Evolutionary conservation across 2,113 vertebrate genomes (phyloP), one percentile per base, ranked within the genome.

Genomic region (Columba livia): DNA sequence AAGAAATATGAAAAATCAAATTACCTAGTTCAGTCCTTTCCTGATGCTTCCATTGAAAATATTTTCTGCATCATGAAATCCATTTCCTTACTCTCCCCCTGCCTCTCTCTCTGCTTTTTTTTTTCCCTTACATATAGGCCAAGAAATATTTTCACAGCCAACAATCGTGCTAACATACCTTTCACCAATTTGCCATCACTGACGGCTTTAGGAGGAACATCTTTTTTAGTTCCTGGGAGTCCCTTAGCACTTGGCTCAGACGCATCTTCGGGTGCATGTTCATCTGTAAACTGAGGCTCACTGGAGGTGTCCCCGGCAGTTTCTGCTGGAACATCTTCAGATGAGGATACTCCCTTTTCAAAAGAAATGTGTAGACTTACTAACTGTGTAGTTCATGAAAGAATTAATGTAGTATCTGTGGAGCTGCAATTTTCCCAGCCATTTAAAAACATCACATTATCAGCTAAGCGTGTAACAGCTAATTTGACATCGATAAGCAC

Each of bases 161-260:
- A 36, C 11, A 64, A 71, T 6, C 2, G 61, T 2, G 12, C 10
- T 56, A 66, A 74, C 92, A 3, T 96, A 98, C 98, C 98, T 98
- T 98, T 98, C 69, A 98, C 96, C 44, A 98, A 71, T 96, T 98
- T 98, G 47, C 98, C 98, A n/a, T 98, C 98, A 13, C 90, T 94
- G n/a, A 93, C 25, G 12, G 85, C 42, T 91, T 97, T 98, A 74
- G 86, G 62, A 64, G 79, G 24, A 11, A 79, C 26, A 79, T 98
- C 98, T 34, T 97, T 98, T 90, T 92, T 98, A 61, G 61, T 83
- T 20, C 88, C 95, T 4, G 90, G 14, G 51, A 90, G 50, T 40
- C 95, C 96, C 66, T 96, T 85, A n/a, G 87, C 88, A 57, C 57
- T 96, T 0, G 25, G 13, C 16, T 98, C 97, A 12, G 90, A 80